Evolutionary conservation across 92 coral and sea anemone genomes (phyloP).

Genomic region (Chrysogorgia sp.): DNA sequence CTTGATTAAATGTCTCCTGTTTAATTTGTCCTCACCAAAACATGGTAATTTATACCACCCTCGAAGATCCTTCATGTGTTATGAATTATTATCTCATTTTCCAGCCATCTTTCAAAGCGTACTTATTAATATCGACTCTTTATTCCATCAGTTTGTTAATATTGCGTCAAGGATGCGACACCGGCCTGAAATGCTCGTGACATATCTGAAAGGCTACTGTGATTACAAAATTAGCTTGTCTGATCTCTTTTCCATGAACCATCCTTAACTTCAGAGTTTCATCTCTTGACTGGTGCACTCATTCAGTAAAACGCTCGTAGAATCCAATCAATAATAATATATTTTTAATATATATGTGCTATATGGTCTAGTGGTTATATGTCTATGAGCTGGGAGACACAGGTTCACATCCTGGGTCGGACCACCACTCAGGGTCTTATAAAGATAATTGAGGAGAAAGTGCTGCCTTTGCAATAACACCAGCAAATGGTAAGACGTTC

Average conservation of each 20-base stretch:
- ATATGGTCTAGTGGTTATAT: no score
- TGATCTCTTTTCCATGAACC: no score
- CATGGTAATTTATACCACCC: constrained; percentile 15
- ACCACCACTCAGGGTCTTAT: no score
- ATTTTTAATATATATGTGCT: no score
- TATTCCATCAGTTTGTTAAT: neutral
- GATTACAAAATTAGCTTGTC: neutral
- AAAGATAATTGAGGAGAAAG: no score
- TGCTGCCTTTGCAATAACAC: no score
- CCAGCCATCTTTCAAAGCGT: constrained; percentile 36
- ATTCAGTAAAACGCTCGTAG: no score
- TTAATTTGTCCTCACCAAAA: constrained; percentile 23
- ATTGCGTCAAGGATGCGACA: neutral
- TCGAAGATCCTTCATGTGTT: constrained; percentile 1
- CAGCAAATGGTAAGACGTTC: no score
- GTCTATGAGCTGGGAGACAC: no score
- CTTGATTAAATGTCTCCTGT: neutral
- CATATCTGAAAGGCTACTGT: neutral
- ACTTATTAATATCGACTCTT: neutral
- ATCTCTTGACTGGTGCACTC: neutral
- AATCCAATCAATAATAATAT: no score
- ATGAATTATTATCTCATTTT: constrained; percentile 22
- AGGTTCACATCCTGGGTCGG: no score
- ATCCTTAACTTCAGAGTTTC: neutral
- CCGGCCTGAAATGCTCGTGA: no score